These are phyloP conservation scores for Wiebesia pumilae DNA, from an alignment of 1,140 invertebrate species.

Conservation along the genomic window DNA sequence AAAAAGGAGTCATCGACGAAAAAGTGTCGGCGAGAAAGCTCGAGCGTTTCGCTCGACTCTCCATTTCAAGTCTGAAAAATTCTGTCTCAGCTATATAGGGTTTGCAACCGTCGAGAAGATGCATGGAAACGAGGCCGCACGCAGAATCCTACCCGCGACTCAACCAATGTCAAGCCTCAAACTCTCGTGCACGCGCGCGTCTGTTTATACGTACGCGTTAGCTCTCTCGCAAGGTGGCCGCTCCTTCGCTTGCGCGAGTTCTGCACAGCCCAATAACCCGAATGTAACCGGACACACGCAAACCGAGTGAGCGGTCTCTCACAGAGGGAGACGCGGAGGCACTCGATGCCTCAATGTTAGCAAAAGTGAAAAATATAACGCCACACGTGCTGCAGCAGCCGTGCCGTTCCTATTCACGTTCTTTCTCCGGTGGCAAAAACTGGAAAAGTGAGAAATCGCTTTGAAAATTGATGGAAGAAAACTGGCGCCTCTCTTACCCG, in stretches of 20 bases:
- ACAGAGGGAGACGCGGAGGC: not conserved
- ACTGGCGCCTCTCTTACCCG: not conserved
- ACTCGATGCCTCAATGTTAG: not conserved
- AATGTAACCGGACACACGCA: conserved; percentile 63
- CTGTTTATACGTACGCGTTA: conserved; percentile 22
- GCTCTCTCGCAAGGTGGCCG: conserved; percentile 59
- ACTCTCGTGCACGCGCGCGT: not conserved
- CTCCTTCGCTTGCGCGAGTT: conserved; percentile 23
- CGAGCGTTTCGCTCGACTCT: not conserved
- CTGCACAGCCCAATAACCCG: conserved; percentile 62
- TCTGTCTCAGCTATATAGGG: not conserved
- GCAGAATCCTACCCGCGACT: conserved; percentile 22
- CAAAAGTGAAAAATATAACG: conserved; percentile 42
- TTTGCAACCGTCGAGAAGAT: conserved; percentile 14
- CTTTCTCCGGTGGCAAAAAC: too few relatives aligned
- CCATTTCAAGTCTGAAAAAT: not conserved
- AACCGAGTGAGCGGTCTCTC: conserved; percentile 45
- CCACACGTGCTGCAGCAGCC: not conserved
- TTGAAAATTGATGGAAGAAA: not conserved
- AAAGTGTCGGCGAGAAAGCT: not conserved
- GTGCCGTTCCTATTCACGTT: not conserved
- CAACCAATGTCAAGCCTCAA: not conserved
- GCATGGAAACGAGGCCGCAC: conserved; percentile 33
- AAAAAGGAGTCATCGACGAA: not conserved
- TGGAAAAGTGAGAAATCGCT: too few relatives aligned